phyloP scores from a whole-genome alignment of 1,140 invertebrate genomes.

The Metopolophium dirhodum region DNA sequence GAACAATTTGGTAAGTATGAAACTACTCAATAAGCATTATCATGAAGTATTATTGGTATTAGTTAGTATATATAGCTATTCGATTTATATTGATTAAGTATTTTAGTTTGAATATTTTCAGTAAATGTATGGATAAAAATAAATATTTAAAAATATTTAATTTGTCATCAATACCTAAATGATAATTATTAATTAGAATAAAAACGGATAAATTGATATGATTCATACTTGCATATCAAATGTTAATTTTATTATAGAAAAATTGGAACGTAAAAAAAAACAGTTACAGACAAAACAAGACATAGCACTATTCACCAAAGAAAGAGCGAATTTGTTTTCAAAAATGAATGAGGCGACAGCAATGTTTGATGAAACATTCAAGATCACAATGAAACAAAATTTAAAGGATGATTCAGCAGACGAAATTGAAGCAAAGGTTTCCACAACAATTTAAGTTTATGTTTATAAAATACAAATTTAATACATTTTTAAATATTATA shows the following conservation, averaged over 20 bases:
- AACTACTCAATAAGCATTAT: neutral
- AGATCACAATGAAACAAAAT: neutral
- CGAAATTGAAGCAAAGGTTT: conserved; percentile 11
- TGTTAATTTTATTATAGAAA: conserved; percentile 30
- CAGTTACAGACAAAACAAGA: neutral
- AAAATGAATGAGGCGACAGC: neutral
- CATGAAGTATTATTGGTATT: neutral
- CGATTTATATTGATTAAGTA: neutral
- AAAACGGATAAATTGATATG: neutral
- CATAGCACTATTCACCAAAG: neutral
- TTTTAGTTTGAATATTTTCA: neutral
- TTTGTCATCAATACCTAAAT: neutral
- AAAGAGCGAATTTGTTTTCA: neutral
- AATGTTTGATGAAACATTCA: neutral
- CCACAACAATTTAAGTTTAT: neutral
- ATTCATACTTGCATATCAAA: neutral
- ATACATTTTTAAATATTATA: neutral
- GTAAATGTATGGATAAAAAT: neutral
- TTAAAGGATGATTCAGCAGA: neutral
- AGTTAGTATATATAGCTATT: too few relatives aligned
- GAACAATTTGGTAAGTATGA: neutral
- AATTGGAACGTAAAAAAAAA: neutral
- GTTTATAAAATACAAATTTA: neutral
- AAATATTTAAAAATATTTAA: neutral
- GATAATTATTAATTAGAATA: neutral